Base-by-base conservation (phyloP, 2,888 invertebrate genomes). In the Acrocera orbiculus region DNA sequence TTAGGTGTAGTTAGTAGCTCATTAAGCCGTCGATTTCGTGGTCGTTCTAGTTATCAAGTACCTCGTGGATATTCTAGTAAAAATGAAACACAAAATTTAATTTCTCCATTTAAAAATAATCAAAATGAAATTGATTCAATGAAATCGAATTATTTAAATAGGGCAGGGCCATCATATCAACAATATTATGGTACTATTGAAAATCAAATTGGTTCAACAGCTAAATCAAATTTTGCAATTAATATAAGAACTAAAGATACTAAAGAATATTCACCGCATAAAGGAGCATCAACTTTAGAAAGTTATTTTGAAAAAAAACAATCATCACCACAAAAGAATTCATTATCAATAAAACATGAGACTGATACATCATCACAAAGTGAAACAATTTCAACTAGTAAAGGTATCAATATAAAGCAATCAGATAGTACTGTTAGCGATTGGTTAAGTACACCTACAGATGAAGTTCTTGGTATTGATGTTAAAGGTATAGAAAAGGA, bases 1-100 rank as follows among this genome's bases (percentile, higher is more conserved):
- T 70, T 93, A 36, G 82, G 85, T 11, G 87, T 89, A 37, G 85
- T 93, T 27, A 73, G 76, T 44, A 78, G 79, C 47, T 76, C 81
- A 11, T 69, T 83, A 42, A 81, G 80, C 51, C 68, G 82, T 27
- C 65, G 78, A 40, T 71, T 83, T 42, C 67, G 82, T 33, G 81
- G 82, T n/a, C 72, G 78, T 42, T 72, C 71, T 30, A 73, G 70
- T 60, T 81, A 81, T 56, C 74, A 75, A 43, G 69, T 80, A 56
- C 64, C 80, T 2, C 69, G 77, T 44, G 77, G 78, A 1, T n/a
- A n/a, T n/a, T n/a, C n/a, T n/a, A n/a, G n/a, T n/a, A n/a, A n/a
- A n/a, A 69, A 64, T 44, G 60, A 60, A 38, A 52, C 56, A 2
- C 57, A 60, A 42, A 55, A 58, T 45, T 48, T 57, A 44, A 57